Percentiles rank a stretch among this genome's conserved stretches.
Evolutionary conservation across 2,797 vertebrate genomes (phyloP).

Genomic region (Parauchenoglanis punctatus): DNA sequence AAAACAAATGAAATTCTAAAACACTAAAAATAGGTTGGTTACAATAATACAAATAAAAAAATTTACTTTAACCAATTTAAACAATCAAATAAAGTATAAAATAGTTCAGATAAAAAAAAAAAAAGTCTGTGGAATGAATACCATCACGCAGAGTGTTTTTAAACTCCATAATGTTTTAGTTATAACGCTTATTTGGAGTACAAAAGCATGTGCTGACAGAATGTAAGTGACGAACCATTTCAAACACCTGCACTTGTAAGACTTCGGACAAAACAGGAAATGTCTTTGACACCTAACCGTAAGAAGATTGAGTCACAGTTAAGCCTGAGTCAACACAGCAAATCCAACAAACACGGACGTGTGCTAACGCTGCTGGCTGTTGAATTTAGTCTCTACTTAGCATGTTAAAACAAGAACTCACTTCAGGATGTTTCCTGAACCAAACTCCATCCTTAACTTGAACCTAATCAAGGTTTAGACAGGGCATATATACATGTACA

Average conservation of each 20-base stretch:
- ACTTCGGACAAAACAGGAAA: slow-evolving; percentile 24
- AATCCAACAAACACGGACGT: neutral
- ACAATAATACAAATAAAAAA: neutral
- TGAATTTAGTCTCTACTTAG: neutral
- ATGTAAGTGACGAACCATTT: slow-evolving; percentile 16
- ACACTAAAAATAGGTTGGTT: neutral
- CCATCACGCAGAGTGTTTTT: neutral
- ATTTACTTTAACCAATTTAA: neutral
- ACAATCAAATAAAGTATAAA: neutral
- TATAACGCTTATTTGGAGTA: neutral
- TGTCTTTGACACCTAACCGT: neutral
- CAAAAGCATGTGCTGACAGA: neutral
- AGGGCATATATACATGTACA: slow-evolving; percentile 2
- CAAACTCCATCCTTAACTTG: neutral
- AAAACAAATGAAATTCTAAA: neutral
- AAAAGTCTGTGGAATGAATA: neutral
- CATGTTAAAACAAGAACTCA: slow-evolving; percentile 7
- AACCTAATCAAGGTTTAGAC: neutral
- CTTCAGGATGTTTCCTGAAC: neutral
- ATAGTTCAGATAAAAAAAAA: neutral
- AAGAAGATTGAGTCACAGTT: neutral
- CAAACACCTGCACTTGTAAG: slow-evolving; percentile 4
- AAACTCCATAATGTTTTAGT: neutral
- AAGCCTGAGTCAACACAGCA: slow-evolving; percentile 17
- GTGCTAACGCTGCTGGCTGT: neutral